Evolutionary conservation across 2,797 vertebrate species (phyloP).

Genomic region (Tachyglossus aculeatus): DNA sequence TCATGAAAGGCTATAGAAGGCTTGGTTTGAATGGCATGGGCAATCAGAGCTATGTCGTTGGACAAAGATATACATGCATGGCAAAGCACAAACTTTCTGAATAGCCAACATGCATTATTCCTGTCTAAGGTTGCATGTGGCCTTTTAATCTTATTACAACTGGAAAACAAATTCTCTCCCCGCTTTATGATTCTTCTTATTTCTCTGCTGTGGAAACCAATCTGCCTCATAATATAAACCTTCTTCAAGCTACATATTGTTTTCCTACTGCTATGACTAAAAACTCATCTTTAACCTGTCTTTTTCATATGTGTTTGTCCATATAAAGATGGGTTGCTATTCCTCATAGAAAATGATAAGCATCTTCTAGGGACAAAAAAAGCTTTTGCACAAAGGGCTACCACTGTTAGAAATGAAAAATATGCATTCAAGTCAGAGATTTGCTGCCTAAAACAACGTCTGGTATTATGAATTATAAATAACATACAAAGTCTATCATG

Average conservation of each 20-base stretch:
- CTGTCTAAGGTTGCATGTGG: conserved; percentile 35
- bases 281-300: conserved; percentile 48
- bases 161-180: conserved; percentile 20
- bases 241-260: conserved; percentile 4
- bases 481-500: neutral
- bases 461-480: conserved; percentile 27
- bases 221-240: conserved; percentile 36
- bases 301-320: conserved; percentile 42
- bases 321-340: conserved; percentile 18
- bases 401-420: conserved; percentile 38
- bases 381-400: conserved; percentile 16
- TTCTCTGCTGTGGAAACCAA: conserved; percentile 27
- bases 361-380: conserved; percentile 29
- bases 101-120: conserved; percentile 37
- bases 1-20: too few species aligned
- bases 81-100: conserved; percentile 38
- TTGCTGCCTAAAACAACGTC: conserved; percentile 6
- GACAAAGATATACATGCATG: conserved; percentile 21
- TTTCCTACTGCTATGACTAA: conserved; percentile 50
- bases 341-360: conserved; percentile 28
- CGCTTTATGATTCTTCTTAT: neutral
- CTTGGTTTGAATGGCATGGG: too few species aligned
- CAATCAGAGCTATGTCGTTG: neutral
- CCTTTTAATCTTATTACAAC: conserved; percentile 32
- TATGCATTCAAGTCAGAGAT: conserved; percentile 13